Percentiles rank a stretch among this genome's conserved stretches.
phyloP scores from a whole-genome alignment of 1,140 invertebrate species.

The Atta cephalotes region DNA sequence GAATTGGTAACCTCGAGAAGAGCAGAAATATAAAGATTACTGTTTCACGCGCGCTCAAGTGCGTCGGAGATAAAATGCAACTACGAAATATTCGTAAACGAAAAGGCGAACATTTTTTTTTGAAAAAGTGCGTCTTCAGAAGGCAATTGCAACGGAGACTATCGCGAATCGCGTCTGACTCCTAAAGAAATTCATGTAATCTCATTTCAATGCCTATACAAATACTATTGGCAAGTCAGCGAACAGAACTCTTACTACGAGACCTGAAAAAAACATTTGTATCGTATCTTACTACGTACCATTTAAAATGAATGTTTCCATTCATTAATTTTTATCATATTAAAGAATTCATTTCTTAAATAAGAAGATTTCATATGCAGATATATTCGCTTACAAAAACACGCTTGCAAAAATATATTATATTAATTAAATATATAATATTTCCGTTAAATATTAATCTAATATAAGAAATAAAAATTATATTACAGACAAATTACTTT shows the following conservation, averaged over 20 bases:
- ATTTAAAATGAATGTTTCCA: slow-evolving; percentile 9
- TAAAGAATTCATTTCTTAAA: slow-evolving; percentile 1
- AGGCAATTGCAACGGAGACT: neutral
- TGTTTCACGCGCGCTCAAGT: slow-evolving; percentile 3
- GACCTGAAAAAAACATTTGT: neutral
- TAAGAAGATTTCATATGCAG: neutral
- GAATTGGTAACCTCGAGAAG: slow-evolving; percentile 27
- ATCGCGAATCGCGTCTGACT: slow-evolving; percentile 8
- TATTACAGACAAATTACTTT: neutral
- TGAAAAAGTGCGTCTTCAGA: slow-evolving; percentile 13
- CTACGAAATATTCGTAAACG: slow-evolving; percentile 10
- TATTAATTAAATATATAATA: neutral
- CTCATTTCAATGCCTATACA: slow-evolving; percentile 25
- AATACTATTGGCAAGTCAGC: slow-evolving; percentile 40
- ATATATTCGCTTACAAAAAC: neutral
- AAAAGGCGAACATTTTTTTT: slow-evolving; percentile 1
- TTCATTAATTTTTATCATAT: neutral
- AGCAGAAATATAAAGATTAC: slow-evolving; percentile 35
- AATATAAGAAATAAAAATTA: neutral
- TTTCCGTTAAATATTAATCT: neutral
- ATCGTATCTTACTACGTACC: neutral
- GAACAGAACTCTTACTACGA: slow-evolving; percentile 3
- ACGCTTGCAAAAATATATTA: neutral
- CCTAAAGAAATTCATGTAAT: neutral
- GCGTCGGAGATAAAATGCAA: neutral